Evolutionary conservation across 2,888 invertebrate genomes (phyloP), one percentile per base, ranked within the genome.

Genomic region (Mylabris sibirica): DNA sequence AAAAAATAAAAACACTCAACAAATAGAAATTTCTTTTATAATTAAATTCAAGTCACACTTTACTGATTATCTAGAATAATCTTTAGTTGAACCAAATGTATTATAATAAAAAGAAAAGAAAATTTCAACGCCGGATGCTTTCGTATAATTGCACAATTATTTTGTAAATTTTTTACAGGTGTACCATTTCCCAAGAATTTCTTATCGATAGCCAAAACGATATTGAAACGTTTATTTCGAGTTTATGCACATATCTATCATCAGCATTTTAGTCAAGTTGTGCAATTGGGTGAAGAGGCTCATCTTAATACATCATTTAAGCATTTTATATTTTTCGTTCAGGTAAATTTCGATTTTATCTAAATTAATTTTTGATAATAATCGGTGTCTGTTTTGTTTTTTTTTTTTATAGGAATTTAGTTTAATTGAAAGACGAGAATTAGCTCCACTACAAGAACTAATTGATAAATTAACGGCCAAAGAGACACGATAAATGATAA

Each of bases 191-290:
- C 98, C 69, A 97, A 97, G 87, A 98, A 98, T 87, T 99, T 99
- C 87, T 90, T 96, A 76, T 90, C 93, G 72, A 97, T 97, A 86
- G 98, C 99, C 70, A 98, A 99, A 88, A 99, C 98, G 75, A 99
- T 99, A 84, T 87, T 99, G 81, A 99, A 99, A 87, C 91, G 99
- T 73, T 88, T 99, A 84, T 99, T 99, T 87, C 92, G 99, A 82
- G 98, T 99, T 70, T 99, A 99, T 86, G 99, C 99, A 64, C 99
- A 99, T 87, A 98, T 99, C 83, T 99, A 99, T 87, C 98, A 99
- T 87, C 98, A 98, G 84, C 99, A 99, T 88, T 99, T 99, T 87
- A 93, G 95, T 67, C 96, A 98, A 88, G 98, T 99, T 73, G 97
- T 99, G 67, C 95, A 97, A 85, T 90, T 99, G 68, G 97, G 97